A percentile compares a stretch with the other conserved stretches of the same genome.
Conservation (phyloP, 2,113 vertebrate genomes). For the Speoplatyrhinus poulsoni region DNA sequence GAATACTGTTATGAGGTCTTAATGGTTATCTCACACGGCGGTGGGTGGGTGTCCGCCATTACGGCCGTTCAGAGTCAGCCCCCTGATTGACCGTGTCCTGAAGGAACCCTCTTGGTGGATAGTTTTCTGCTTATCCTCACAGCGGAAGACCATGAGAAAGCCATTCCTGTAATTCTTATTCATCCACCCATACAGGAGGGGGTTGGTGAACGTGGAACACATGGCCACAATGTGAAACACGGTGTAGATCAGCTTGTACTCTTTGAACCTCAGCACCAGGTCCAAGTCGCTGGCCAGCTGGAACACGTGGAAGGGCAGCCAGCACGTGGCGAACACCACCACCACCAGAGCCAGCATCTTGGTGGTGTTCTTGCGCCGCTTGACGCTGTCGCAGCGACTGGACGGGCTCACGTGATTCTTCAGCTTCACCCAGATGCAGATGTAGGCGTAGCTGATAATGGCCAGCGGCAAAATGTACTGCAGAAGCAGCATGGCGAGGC, state of each 20-base stretch:
- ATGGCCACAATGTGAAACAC: conserved; percentile 90
- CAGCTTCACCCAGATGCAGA: conserved; percentile 91
- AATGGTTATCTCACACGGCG: conserved; percentile 73
- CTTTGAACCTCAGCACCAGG: conserved; percentile 82
- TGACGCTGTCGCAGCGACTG: conserved; percentile 79
- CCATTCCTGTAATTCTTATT: conserved; percentile 93
- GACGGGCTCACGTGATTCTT: conserved; percentile 88
- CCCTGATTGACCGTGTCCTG: conserved; percentile 78
- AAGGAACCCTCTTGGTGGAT: conserved; percentile 85
- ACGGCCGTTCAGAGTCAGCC: conserved; percentile 75
- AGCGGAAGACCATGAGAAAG: conserved; percentile 90
- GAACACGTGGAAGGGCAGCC: conserved; percentile 89
- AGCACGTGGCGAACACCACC: conserved; percentile 87
- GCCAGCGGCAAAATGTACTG: conserved; percentile 87
- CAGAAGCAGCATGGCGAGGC: conserved; percentile 88
- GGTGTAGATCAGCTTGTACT: conserved; percentile 90
- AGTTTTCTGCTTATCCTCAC: conserved; percentile 83
- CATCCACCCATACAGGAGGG: conserved; percentile 93
- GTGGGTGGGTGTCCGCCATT: conserved; percentile 78
- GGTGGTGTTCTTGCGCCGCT: conserved; percentile 85
- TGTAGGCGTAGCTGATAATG: conserved; percentile 88
- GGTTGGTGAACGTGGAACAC: conserved; percentile 91
- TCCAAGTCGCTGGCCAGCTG: conserved; percentile 89
- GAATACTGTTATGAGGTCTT: neutral
- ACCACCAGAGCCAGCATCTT: conserved; percentile 91